These are phyloP conservation scores for Volucella zonaria DNA, from an alignment of 2,888 invertebrate species.

Conservation along the genomic window DNA sequence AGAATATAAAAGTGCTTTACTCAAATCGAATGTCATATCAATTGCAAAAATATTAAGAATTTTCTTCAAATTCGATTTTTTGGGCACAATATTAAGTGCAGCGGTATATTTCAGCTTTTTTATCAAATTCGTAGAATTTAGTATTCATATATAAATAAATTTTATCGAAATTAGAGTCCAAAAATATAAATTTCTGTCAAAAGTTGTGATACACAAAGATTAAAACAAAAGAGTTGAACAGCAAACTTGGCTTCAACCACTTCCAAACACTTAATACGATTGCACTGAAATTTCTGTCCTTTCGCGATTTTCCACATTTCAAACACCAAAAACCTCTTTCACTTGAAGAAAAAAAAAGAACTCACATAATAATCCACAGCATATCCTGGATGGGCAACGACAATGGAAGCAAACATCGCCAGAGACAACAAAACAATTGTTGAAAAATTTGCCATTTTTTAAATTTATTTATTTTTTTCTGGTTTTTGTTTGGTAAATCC, in stretches of 20 bases:
- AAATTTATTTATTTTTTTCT: too few relatives aligned
- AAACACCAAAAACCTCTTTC: constrained; percentile 8
- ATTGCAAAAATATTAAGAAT: not conserved
- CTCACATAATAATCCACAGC: constrained; percentile 87
- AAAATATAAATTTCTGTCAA: not conserved
- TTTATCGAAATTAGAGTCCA: not conserved
- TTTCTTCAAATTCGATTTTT: not conserved
- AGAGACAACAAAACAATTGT: constrained; percentile 79
- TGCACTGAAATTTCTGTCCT: not conserved
- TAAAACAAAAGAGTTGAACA: constrained; percentile 49
- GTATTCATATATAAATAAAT: not conserved
- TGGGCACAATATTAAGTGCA: not conserved
- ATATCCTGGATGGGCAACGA: constrained; percentile 82
- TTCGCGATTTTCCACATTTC: not conserved
- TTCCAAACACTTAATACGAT: not conserved
- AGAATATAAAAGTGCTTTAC: not conserved
- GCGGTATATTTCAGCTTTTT: not conserved
- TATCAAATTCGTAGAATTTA: not conserved
- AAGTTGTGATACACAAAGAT: too few relatives aligned
- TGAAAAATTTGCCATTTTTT: constrained; percentile 79
- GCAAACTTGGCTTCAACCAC: constrained; percentile 19
- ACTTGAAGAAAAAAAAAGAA: constrained; percentile 68
- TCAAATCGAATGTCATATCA: not conserved
- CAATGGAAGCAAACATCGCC: constrained; percentile 78
- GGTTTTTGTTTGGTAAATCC: constrained; percentile 35